Evolutionary conservation across 2,888 invertebrate species (phyloP), one percentile per base, ranked within the genome.

Genomic region (Eristalis pertinax): DNA sequence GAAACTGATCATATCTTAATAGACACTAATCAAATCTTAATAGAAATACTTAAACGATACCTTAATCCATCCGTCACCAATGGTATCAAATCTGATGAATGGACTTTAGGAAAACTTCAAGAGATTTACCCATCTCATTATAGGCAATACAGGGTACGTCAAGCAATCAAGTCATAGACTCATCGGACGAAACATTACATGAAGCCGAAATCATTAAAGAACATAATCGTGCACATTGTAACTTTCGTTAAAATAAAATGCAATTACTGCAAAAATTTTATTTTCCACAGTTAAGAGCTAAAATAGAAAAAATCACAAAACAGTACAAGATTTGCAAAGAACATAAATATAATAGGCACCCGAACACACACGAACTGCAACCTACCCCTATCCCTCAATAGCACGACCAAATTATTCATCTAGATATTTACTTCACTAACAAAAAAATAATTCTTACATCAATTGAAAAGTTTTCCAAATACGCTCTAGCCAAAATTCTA

Each of bases 261-360:
- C n/a, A n/a, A n/a, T n/a, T 88, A 15, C 11, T 80, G 19, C 58
- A 83, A 56, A 85, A 87, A 62, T 86, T 68, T 58, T 88, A 84
- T 69, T 89, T 88, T 43, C 82, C 88, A 5, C 43, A 56, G 2
- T 88, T 89, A 89, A 19, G 19, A 22, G 11, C 19, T 3, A 88
- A 88, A 79, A 88, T 84, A 58, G 72, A 64, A 11, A 62, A 79
- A 43, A 60, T 88, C 11, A 22, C 74, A 8, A 87, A 83, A 74
- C 26, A 77, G 5, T 88, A 85, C 22, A 73, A 22, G 26, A 80
- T 70, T 2, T 88, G 86, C 22, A 85, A 73, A 41, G 64, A 80
- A 63, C 43, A 77, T 19, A 79, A 84, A 43, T 88, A 84, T 10
- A 67, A 87, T 62, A 62, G 84, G n/a, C 83, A 72, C 58, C 80